Evolutionary conservation across 2,888 invertebrate genomes (phyloP), one percentile per base, ranked within the genome.

Genomic region (Cylloceria caligata): DNA sequence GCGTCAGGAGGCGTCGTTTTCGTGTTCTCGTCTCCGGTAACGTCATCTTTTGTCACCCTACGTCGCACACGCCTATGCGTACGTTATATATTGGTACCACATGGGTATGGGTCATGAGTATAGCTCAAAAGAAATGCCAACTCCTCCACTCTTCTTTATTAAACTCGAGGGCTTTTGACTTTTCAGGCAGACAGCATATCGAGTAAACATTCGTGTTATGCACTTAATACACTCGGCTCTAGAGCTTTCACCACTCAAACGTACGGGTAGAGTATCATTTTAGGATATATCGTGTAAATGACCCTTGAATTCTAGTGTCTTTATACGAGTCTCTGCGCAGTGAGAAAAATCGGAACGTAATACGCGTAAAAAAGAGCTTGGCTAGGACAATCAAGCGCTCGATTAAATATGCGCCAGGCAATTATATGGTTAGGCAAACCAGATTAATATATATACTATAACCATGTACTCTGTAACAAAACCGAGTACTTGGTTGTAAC

Each of bases 151-250:
- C 83, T 76, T 72, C 67, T 49, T 90, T 90, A 90, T 91, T 90
- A 90, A 90, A 88, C 88, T 88, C 87, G 80, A 89, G 89, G 84
- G 88, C 87, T 88, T 88, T 88, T 88, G 86, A 88, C 87, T 90
- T 88, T 86, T 84, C 9, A 27, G 42, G 57, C 21, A 27, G 30
- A 34, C 30, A 55, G 45, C 49, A 49, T 85, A 85, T 86, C 86
- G 88, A 85, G 87, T 88, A 87, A 89, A 89, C 88, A 87, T 77
- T 68, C 16, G 49, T 27, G 34, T 19, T 60, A 83, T 57, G 21
- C 24, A 11, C 68, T 27, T 7, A 7, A 11, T 19, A 47, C 65
- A 27, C 68, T 68, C 30, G 62, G 34, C 49, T 74, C 47, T 27
- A 27, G 30, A 52, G 62, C 67, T 42, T 62, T 4, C 13, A 52